Base-by-base conservation (phyloP, 1,140 invertebrate genomes). In the Bombus polaris region DNA sequence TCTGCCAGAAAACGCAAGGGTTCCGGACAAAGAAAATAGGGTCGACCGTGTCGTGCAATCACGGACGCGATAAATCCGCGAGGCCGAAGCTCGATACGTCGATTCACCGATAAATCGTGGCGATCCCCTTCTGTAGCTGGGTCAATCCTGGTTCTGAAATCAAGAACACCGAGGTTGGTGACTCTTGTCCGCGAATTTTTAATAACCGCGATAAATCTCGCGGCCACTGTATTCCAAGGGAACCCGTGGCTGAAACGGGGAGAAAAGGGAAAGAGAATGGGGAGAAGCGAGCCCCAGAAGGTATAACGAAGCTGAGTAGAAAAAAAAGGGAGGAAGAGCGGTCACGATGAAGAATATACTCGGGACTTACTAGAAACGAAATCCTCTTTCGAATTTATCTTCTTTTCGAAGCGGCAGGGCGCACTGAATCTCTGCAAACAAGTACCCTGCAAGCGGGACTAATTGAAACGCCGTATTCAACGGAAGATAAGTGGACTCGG, bases 1-100 rank as follows among this genome's bases (percentile, higher is more conserved):
- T 78, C 72, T 42, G 73, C n/a, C 42, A 88, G 37, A 68, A 88
- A 89, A 77, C n/a, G 74, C 68, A 39, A 76, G 83, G 68, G 76
- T 75, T 59, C 57, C 42, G 66, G 57, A 79, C 53, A 89, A 83
- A 73, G 66, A 57, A 32, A 79, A 80, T 39, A 18, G 42, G 32
- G n/a, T 39, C 37, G 25, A 15, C 35, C 44, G 47, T 39, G 39
- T 79, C 72, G 80, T 3, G 74, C 59, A 62, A 79, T 89, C 57
- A 39, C 62, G 39, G 28, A 32, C 77, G 25, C 44, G 57, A 79
- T 75, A 89, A 80, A 83, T 76, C 44, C 62, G 32, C 73, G 22
- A 72, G 25, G 35, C 15, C 28, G 25, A 18, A 28, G 12, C 15
- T 65, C 53, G 73, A 75, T 53, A 42, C 47, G 47, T 53, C 47